Evolutionary conservation across 2,113 vertebrate species (phyloP).

Genomic region (Oncorhynchus nerka): DNA sequence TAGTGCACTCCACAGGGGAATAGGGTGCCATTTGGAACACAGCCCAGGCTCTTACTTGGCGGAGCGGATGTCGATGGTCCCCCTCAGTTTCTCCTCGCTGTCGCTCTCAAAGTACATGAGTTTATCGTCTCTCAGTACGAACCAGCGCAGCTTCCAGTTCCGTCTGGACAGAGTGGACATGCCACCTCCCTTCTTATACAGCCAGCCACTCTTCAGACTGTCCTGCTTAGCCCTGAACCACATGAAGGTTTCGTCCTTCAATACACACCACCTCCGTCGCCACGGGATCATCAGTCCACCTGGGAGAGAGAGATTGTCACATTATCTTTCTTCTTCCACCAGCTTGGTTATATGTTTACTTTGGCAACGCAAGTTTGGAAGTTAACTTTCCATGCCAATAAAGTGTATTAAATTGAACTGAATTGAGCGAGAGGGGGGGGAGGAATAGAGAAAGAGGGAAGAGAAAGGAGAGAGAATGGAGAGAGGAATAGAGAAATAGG

Average conservation of each 20-base stretch:
- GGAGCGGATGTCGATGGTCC: conserved; percentile 82
- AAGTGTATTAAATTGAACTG: no score
- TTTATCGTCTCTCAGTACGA: conserved; percentile 85
- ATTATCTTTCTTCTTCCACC: no score
- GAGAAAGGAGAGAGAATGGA: neutral
- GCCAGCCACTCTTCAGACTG: conserved; percentile 86
- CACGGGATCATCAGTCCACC: conserved; percentile 89
- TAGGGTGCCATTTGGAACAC: neutral
- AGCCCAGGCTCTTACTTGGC: conserved; percentile 75
- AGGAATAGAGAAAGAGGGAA: neutral
- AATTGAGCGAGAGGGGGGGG: neutral
- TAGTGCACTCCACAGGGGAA: no score
- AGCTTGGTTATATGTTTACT: no score
- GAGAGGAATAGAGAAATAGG: conserved; percentile 4
- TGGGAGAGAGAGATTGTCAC: conserved; percentile 33
- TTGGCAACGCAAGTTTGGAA: no score
- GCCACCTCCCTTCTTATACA: conserved; percentile 91
- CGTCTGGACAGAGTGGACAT: conserved; percentile 87
- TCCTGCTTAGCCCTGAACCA: conserved; percentile 91
- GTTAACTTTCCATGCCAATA: no score
- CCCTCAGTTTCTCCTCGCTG: conserved; percentile 88
- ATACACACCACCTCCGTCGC: conserved; percentile 87
- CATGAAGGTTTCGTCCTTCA: conserved; percentile 91
- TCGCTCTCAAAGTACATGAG: conserved; percentile 94
- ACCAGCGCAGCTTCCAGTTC: conserved; percentile 96